A percentile compares a stretch with the other conserved stretches of the same genome.
phyloP scores from a whole-genome alignment of 2,888 invertebrate genomes.

The Drosophila dives region DNA sequence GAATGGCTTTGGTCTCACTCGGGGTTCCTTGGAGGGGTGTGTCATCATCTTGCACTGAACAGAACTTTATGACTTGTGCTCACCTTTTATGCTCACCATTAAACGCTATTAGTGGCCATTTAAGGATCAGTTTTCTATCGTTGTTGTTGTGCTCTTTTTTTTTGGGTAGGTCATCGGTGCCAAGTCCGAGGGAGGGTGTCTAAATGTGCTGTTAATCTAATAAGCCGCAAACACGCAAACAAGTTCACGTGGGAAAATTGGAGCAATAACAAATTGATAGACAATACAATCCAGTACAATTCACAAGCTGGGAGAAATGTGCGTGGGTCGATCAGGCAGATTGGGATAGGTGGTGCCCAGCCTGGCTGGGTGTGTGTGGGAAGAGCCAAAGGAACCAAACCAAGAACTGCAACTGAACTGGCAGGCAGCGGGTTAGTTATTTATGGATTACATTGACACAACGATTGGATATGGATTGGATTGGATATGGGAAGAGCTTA shows the following conservation, averaged over 20 bases:
- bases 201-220: slow-evolving; percentile 75
- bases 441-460: slow-evolving; percentile 57
- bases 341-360: slow-evolving; percentile 12
- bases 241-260: slow-evolving; percentile 83
- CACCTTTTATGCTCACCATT: slow-evolving; percentile 77
- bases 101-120: slow-evolving; percentile 80
- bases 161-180: slow-evolving; percentile 55
- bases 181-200: slow-evolving; percentile 54
- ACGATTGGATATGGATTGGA: slow-evolving; percentile 71
- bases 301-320: slow-evolving; percentile 10
- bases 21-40: slow-evolving; percentile 45
- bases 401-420: background rate
- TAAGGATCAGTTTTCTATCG: slow-evolving; percentile 67
- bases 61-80: slow-evolving; percentile 77
- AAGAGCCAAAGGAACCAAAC: slow-evolving; percentile 48
- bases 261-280: slow-evolving; percentile 61
- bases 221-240: slow-evolving; percentile 81
- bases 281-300: slow-evolving; percentile 11
- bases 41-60: slow-evolving; percentile 34
- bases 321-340: slow-evolving; percentile 35
- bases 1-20: slow-evolving; percentile 4
- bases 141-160: slow-evolving; percentile 3
- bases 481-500: slow-evolving; percentile 73
- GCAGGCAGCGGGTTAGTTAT: slow-evolving; percentile 49
- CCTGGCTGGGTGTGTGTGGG: slow-evolving; percentile 81